Base-by-base conservation (phyloP, 1,140 invertebrate genomes). In the Lethrus apterus region DNA sequence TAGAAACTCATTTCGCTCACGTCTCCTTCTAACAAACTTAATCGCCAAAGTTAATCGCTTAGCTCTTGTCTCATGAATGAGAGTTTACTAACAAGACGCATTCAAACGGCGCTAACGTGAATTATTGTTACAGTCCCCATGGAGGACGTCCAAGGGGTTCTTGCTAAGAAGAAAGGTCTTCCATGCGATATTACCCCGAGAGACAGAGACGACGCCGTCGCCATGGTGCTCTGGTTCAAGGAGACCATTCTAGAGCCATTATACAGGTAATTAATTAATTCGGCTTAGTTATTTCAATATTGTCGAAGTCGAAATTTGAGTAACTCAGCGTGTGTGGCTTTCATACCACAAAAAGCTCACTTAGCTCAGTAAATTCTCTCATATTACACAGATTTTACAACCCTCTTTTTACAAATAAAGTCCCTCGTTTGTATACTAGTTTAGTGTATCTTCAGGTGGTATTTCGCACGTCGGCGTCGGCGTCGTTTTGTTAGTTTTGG, bases 161-260 rank as follows among this genome's bases (percentile, higher is more conserved):
- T 86, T 38, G 81, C 79, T 7, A 79, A 83, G 63, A 85, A 80
- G 59, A 82, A 81, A 3, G 78, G 78, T 48, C 70, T 91, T 33
- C 88, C 87, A 4, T 91, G 88, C 68, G 83, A 90, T 66, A 86
- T 89, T 50, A 78, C 82, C 52, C 80, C 85, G 2, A 72, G 79
- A 48, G 80, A 84, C 48, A 71, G 76, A 29, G 82, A 85, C 60
- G 86, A 90, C 68, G 77, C 78, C 2, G 83, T 89, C 31, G 83
- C 85, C 41, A 89, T 91, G 83, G 86, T 91, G 36, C 73, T 91
- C 4, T 91, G 86, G 85, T 89, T 89, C 67, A 86, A 86, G 62
- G 86, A 86, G 63, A 78, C 80, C 29, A 85, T 85, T 57, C 82
- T 83, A 40, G 86, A 89, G 56, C 86, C 86, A 8, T 71, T 91